These are phyloP conservation scores for Parascotia fuliginaria DNA, from an alignment of 2,888 invertebrate species.

Conservation along the genomic window DNA sequence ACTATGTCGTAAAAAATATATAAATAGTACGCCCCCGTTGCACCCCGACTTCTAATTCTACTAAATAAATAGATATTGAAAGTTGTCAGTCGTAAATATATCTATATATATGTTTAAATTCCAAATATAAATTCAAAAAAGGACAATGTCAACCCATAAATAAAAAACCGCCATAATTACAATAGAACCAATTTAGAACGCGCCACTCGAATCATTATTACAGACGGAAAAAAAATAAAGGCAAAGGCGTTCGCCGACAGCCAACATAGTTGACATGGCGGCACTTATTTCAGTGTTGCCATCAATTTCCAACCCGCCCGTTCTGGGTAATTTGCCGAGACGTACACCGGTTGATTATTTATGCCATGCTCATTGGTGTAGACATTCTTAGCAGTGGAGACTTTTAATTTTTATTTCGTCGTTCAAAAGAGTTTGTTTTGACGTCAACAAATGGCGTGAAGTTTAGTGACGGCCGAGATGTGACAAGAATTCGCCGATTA, in stretches of 20 bases:
- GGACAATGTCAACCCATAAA: constrained; percentile 12
- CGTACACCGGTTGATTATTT: constrained; percentile 74
- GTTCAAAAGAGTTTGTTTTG: constrained; percentile 51
- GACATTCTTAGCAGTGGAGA: constrained; percentile 59
- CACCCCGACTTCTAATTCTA: no score
- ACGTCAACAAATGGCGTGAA: constrained; percentile 55
- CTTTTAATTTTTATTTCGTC: constrained; percentile 57
- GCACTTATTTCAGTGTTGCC: constrained; percentile 67
- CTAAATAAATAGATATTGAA: no score
- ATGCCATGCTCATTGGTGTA: constrained; percentile 68
- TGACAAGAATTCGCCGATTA: constrained; percentile 45
- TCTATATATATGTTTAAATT: background rate
- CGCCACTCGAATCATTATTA: constrained; percentile 45
- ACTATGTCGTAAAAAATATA: no score
- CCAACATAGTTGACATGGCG: constrained; percentile 63
- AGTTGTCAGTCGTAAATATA: no score
- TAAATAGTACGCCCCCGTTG: no score
- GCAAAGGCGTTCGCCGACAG: constrained; percentile 55
- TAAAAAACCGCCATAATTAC: constrained; percentile 39
- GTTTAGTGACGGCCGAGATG: constrained; percentile 31
- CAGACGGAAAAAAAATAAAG: constrained; percentile 48
- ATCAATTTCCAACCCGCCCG: constrained; percentile 67
- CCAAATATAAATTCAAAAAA: constrained; percentile 8
- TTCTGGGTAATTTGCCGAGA: constrained; percentile 79
- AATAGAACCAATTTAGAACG: constrained; percentile 62